phyloP scores from a whole-genome alignment of 2,797 vertebrate species.

The Lophius americanus region DNA sequence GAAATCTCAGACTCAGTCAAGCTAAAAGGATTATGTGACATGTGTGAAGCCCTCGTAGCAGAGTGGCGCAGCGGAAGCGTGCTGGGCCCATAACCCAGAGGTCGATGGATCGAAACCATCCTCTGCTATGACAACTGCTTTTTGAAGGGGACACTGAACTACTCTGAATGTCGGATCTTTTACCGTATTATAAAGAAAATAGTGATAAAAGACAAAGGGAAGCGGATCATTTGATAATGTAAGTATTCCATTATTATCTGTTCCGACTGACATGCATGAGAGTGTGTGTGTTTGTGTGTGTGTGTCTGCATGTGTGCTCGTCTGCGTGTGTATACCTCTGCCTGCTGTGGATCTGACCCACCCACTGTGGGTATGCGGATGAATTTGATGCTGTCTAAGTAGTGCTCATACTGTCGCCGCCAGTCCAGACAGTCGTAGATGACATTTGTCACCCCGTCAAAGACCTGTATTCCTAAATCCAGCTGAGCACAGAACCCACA shows the following conservation, averaged over 20 bases:
- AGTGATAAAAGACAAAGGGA: too few species aligned
- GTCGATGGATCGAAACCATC: slow-evolving; percentile 79
- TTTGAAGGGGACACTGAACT: too few species aligned
- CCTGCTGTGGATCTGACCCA: slow-evolving; percentile 37
- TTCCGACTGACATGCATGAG: too few species aligned
- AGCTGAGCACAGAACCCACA: slow-evolving; percentile 71
- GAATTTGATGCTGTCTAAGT: slow-evolving; percentile 81
- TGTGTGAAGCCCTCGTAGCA: slow-evolving; percentile 10
- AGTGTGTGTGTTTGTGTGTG: too few species aligned
- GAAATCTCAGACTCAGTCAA: too few species aligned
- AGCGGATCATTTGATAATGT: too few species aligned
- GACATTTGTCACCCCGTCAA: slow-evolving; percentile 87
- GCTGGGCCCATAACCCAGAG: slow-evolving; percentile 81
- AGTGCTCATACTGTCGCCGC: slow-evolving; percentile 88
- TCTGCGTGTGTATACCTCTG: slow-evolving; percentile 54
- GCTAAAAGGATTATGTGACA: too few species aligned
- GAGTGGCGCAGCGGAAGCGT: slow-evolving; percentile 79
- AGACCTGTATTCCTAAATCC: slow-evolving; percentile 81
- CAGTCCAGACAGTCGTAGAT: slow-evolving; percentile 90
- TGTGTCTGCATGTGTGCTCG: too few species aligned
- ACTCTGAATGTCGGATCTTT: too few species aligned
- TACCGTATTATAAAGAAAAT: too few species aligned
- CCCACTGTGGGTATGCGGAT: slow-evolving; percentile 76
- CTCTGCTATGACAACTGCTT: slow-evolving; percentile 58
- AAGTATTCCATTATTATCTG: too few species aligned